Base-by-base conservation (phyloP, 2,888 invertebrate genomes). In the Troilus luridus region DNA sequence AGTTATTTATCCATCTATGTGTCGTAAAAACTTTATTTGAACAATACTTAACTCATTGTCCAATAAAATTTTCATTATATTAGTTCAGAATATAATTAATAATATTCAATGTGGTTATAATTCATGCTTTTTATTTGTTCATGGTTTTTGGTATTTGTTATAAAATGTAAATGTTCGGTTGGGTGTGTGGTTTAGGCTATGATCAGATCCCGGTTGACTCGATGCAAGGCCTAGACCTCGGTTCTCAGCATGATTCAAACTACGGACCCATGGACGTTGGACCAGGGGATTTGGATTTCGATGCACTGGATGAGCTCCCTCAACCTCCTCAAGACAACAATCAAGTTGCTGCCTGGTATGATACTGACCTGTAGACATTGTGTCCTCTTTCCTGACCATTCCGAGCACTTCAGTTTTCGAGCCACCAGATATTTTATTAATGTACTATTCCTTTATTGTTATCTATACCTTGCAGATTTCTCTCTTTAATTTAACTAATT, bases 181-280 rank as follows among this genome's bases (percentile, higher is more conserved):
- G 62, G 59, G 14, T 88, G 62, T 89, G 64, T 92, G 93, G 94
- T 94, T 41, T 95, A 98, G 98, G 98, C 96, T 98, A 98, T 97
- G 98, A 98, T 96, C 98, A 98, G 96, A 97, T 98, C 96, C 98
- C 98, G 96, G 97, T 98, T 97, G 98, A 98, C 95, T 97, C 97
- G 93, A 98, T 98, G 98, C 98, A 98, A 96, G 98, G 98, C 93
- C 95, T 98, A 94, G 98, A 98, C 94, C 97, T 98, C 94, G 98
- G 97, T 94, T 95, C 95, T 91, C 95, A 95, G 93, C 94, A 94
- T 92, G 96, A 96, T 93, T 96, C 96, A 54, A 95, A 95, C 91
- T 93, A 93, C 81, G 93, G 93, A 88, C 95, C 96, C 90, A 97
- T 98, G 96, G 98, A 98, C 95, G 97, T 98, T 92, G 96, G 96